A percentile compares a stretch with the other conserved stretches of the same genome.
These are phyloP conservation scores for human (Homo sapiens) DNA, from an alignment of 2,113 vertebrate species.

Conservation along the genomic window DNA sequence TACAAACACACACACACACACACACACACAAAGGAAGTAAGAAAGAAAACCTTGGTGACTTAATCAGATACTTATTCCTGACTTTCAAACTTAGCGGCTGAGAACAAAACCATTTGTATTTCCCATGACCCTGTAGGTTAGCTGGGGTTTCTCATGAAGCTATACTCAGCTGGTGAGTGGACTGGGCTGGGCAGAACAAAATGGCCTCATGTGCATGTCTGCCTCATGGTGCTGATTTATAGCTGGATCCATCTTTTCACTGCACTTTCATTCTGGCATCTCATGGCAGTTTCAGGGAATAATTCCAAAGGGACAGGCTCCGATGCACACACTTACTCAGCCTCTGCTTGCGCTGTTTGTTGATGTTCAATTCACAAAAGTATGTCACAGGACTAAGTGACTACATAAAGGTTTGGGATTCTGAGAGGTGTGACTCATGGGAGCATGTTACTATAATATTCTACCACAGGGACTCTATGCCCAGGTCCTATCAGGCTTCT, in stretches of 20 bases:
- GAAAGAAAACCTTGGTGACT: not conserved
- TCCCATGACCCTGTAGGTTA: not conserved
- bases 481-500: not conserved
- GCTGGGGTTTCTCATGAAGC: too few species aligned
- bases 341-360: not conserved
- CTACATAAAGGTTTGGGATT: not conserved
- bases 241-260: not conserved
- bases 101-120: not conserved
- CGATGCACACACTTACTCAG: not conserved
- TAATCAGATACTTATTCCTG: not conserved
- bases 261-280: not conserved
- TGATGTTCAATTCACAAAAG: not conserved
- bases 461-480: not conserved
- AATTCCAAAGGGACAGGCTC: not conserved
- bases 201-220: not conserved
- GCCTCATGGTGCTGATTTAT: not conserved
- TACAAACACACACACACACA: too few species aligned
- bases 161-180: not conserved
- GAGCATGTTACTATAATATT: not conserved
- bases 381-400: not conserved
- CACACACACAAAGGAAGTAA: not conserved
- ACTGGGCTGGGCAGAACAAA: not conserved
- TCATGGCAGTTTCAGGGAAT: rapidly evolving
- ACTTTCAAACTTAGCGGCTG: not conserved
- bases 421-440: not conserved